Conservation (phyloP, 2,888 invertebrate genomes). For the Thysanoteuthis rhombus region DNA sequence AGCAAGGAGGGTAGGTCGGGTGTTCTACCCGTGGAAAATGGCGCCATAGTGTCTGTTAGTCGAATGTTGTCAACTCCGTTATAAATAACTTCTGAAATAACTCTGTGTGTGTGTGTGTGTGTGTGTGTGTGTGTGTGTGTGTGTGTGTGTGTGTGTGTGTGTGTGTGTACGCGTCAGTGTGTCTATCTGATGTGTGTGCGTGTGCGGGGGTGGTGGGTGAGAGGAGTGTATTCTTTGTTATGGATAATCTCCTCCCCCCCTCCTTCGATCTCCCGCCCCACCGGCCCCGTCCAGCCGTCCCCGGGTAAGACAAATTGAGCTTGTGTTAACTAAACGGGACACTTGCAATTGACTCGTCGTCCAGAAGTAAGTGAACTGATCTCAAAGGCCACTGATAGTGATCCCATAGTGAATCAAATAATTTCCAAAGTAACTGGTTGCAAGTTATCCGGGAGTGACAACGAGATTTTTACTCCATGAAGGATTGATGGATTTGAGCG, state of each 20-base stretch:
- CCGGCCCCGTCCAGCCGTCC: background rate
- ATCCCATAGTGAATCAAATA: background rate
- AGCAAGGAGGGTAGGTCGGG: background rate
- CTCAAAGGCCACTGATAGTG: background rate
- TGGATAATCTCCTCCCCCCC: too few relatives aligned
- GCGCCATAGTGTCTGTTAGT: background rate
- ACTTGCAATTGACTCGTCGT: background rate
- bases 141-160: too few relatives aligned
- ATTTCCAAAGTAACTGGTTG: too few relatives aligned
- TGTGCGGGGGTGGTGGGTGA: too few relatives aligned
- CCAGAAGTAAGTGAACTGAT: background rate
- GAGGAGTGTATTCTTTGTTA: too few relatives aligned
- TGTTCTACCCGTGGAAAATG: background rate
- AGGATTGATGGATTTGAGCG: too few relatives aligned
- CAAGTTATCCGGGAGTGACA: too few relatives aligned
- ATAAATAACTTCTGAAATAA: background rate
- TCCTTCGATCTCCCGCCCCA: too few relatives aligned
- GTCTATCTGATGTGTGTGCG: too few relatives aligned
- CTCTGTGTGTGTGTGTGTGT: background rate
- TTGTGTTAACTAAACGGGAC: background rate
- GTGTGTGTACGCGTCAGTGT: too few relatives aligned
- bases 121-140: background rate
- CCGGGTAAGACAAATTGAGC: background rate
- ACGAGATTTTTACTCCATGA: too few relatives aligned
- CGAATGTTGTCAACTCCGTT: background rate